Conservation (phyloP, 1,140 invertebrate genomes). For the Carcinoscorpius rotundicauda region DNA sequence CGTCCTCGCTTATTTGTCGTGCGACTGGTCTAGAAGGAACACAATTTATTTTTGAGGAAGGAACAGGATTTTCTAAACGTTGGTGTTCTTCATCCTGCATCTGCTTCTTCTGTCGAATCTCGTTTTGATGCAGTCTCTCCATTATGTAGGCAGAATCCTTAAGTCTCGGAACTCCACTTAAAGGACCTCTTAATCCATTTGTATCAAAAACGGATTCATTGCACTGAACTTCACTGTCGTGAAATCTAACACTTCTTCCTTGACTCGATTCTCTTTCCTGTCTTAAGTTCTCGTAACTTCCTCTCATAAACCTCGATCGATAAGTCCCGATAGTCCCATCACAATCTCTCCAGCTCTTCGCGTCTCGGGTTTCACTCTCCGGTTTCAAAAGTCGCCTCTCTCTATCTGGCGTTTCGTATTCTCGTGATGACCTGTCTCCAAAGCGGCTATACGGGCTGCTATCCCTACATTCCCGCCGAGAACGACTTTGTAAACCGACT, state of each 20-base stretch:
- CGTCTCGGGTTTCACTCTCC: too few relatives aligned
- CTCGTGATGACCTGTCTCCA: background rate
- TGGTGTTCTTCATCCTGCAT: constrained; percentile 15
- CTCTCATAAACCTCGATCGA: background rate
- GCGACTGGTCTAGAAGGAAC: constrained; percentile 11
- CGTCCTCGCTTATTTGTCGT: constrained; percentile 65
- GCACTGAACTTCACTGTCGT: too few relatives aligned
- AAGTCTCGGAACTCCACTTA: constrained; percentile 77
- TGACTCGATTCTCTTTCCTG: too few relatives aligned
- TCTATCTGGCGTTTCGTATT: background rate
- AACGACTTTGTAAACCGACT: too few relatives aligned
- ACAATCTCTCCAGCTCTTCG: background rate
- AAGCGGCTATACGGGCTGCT: background rate
- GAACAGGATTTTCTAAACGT: constrained; percentile 4
- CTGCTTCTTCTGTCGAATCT: constrained; percentile 51
- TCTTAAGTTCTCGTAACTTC: too few relatives aligned
- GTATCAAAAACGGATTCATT: constrained; percentile 56
- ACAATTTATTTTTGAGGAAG: background rate
- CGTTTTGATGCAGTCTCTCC: constrained; percentile 57
- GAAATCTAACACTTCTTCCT: too few relatives aligned
- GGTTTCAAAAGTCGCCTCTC: too few relatives aligned
- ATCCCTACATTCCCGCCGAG: background rate
- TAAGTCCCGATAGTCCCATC: background rate
- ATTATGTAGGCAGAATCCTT: constrained; percentile 77
- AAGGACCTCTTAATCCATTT: constrained; percentile 69